These are phyloP conservation scores for Falco punctatus DNA, from an alignment of 2,113 vertebrate genomes.

Conservation along the genomic window DNA sequence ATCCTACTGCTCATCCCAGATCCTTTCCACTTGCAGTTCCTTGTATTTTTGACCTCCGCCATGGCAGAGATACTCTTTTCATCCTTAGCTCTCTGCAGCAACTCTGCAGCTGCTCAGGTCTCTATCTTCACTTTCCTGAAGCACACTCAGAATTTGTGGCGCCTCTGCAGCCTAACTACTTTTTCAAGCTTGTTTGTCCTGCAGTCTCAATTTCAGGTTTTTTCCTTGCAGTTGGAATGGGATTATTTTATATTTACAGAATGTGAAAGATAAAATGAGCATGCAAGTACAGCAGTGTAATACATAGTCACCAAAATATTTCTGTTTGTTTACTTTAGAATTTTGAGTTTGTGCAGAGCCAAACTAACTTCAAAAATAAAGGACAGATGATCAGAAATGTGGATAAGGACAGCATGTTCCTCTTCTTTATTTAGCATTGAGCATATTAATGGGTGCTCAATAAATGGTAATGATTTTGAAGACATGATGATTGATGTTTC, in stretches of 20 bases:
- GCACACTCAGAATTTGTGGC: rapidly evolving
- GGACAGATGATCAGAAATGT: slow-evolving; percentile 59
- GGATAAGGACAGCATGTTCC: slow-evolving; percentile 62
- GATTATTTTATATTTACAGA: slow-evolving; percentile 20
- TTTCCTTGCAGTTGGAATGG: neutral
- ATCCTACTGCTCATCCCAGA: neutral
- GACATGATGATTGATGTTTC: slow-evolving; percentile 63
- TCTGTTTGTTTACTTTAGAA: slow-evolving; percentile 53
- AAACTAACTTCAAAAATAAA: slow-evolving; percentile 55
- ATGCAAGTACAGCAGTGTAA: neutral
- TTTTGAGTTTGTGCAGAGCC: slow-evolving; percentile 23
- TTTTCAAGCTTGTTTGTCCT: neutral
- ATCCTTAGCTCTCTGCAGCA: neutral
- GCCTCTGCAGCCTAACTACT: neutral
- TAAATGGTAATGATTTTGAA: slow-evolving; percentile 58
- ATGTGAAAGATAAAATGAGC: slow-evolving; percentile 18
- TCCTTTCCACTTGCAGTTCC: neutral
- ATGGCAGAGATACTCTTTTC: neutral
- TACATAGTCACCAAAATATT: slow-evolving; percentile 39
- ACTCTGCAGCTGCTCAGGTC: neutral
- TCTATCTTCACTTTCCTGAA: neutral
- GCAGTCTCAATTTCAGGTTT: neutral
- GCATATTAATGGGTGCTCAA: slow-evolving; percentile 50
- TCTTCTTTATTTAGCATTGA: slow-evolving; percentile 58
- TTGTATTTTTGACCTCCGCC: neutral